These are phyloP conservation scores for Seladonia tumulorum DNA, from an alignment of 2,888 invertebrate genomes.

Conservation along the genomic window DNA sequence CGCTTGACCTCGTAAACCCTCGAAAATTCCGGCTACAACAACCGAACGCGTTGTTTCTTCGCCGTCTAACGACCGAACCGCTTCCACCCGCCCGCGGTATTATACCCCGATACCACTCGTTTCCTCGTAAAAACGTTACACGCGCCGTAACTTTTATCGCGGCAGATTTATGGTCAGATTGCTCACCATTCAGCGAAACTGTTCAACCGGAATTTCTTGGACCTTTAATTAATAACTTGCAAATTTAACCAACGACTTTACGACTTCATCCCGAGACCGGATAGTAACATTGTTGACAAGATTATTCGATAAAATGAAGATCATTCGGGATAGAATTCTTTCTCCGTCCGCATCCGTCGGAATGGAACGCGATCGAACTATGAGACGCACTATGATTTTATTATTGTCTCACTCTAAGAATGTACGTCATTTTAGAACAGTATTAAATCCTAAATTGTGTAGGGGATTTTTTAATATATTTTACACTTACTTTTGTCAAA, in stretches of 20 bases:
- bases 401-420: neutral
- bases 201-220: neutral
- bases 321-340: neutral
- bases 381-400: neutral
- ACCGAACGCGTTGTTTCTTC: constrained; percentile 30
- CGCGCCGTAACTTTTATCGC: neutral
- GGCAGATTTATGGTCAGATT: constrained; percentile 1
- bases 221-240: neutral
- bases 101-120: neutral
- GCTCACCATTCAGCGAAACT: neutral
- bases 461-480: too few relatives aligned
- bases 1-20: constrained; percentile 49
- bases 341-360: neutral
- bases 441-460: neutral
- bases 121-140: neutral
- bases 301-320: neutral
- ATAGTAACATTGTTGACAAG: neutral
- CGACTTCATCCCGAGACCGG: neutral
- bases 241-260: neutral
- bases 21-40: constrained; percentile 33
- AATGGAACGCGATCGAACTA: too few relatives aligned
- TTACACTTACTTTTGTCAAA: too few relatives aligned
- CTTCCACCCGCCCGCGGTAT: neutral
- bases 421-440: neutral
- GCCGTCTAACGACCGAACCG: neutral